Conservation (phyloP, 2,888 invertebrate genomes). For the Ceratothoa steindachneri region DNA sequence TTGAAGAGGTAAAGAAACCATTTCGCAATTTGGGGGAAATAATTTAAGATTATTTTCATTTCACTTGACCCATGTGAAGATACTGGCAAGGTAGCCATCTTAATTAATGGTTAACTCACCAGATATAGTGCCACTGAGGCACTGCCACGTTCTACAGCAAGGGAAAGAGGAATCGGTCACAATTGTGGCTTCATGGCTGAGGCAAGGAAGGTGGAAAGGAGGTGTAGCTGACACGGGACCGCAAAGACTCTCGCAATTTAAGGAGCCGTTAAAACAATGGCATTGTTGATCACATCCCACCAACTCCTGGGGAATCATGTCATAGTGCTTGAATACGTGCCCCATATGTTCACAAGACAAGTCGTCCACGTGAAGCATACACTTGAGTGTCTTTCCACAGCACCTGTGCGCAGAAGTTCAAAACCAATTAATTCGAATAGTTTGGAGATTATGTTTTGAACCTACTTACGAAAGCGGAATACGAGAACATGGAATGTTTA, state of each 20-base stretch:
- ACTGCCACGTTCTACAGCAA: slow-evolving; percentile 48
- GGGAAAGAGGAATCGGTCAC: background rate
- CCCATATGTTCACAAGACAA: slow-evolving; percentile 68
- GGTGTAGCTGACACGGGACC: slow-evolving; percentile 73
- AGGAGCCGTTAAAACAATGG: slow-evolving; percentile 60
- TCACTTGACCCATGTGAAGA: too few species aligned
- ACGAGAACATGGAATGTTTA: too few species aligned
- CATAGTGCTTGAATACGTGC: slow-evolving; percentile 69
- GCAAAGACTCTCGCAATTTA: slow-evolving; percentile 52
- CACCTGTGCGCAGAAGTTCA: background rate
- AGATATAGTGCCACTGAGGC: slow-evolving; percentile 23
- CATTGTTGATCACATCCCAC: slow-evolving; percentile 79
- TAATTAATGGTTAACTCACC: too few species aligned
- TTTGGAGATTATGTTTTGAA: too few species aligned
- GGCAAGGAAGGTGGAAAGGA: background rate
- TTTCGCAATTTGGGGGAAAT: too few species aligned
- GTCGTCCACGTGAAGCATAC: background rate
- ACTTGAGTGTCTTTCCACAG: background rate
- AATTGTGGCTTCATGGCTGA: background rate
- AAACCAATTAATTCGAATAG: too few species aligned
- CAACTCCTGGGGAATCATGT: slow-evolving; percentile 68
- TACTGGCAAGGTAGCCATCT: too few species aligned
- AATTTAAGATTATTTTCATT: too few species aligned
- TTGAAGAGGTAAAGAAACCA: too few species aligned
- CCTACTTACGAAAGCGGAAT: too few species aligned